Conservation (phyloP, 2,113 vertebrate species). For the Mirounga angustirostris region DNA sequence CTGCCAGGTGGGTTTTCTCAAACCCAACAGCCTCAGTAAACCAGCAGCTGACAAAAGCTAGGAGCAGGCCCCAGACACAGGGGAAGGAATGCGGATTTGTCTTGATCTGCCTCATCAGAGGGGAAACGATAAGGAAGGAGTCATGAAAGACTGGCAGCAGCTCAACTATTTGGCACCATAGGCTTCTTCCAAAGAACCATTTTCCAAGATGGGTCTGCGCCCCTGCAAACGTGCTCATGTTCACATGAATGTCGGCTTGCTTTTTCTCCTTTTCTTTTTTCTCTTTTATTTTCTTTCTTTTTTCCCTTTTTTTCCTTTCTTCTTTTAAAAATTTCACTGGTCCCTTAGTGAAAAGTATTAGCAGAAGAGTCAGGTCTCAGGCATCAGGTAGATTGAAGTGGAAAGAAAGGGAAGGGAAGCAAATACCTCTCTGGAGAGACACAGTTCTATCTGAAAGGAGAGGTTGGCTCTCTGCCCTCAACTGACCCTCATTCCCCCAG, state of each 20-base stretch:
- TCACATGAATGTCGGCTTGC: no score
- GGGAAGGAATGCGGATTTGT: conserved; percentile 80
- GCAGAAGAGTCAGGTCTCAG: not conserved
- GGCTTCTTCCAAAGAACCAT: conserved; percentile 46
- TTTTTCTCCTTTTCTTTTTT: not conserved
- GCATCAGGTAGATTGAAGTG: not conserved
- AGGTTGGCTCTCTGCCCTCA: not conserved
- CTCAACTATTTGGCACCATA: conserved; percentile 77
- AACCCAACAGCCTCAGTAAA: conserved; percentile 55
- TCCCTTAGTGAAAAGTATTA: not conserved
- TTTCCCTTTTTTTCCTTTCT: not conserved
- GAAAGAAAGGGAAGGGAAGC: not conserved
- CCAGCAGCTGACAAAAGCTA: conserved; percentile 67
- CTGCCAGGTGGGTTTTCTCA: conserved; percentile 74
- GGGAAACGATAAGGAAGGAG: conserved; percentile 76
- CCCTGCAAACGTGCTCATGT: not conserved
- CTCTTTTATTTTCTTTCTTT: not conserved
- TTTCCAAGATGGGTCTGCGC: conserved; percentile 42
- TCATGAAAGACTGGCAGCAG: conserved; percentile 72
- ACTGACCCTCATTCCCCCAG: not conserved
- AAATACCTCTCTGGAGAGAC: not conserved
- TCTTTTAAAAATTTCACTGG: not conserved
- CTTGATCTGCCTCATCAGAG: conserved; percentile 74
- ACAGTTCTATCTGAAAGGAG: not conserved
- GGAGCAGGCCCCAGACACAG: conserved; percentile 50